Percentiles rank a stretch among this genome's conserved stretches.
phyloP scores from a whole-genome alignment of 1,140 invertebrate species.

The Drosophila triauraria region DNA sequence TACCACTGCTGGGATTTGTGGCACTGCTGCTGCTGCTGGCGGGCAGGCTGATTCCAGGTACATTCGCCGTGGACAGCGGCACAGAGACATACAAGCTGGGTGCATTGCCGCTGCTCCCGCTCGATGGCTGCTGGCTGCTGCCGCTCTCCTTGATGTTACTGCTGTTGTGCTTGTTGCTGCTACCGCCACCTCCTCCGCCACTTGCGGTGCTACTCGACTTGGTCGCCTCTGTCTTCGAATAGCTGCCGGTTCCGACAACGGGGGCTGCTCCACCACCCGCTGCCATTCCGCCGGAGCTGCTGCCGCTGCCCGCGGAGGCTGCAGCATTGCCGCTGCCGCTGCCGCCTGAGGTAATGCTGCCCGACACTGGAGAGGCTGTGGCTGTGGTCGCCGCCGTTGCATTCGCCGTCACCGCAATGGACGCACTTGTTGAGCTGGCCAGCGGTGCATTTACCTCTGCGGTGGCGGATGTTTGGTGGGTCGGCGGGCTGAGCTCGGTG shows the following conservation, averaged over 20 bases:
- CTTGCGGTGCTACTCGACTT: constrained; percentile 40
- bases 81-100: constrained; percentile 84
- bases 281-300: constrained; percentile 18
- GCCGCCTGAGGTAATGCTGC: constrained; percentile 44
- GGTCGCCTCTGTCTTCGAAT: constrained; percentile 51
- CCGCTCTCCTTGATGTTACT: constrained; percentile 41
- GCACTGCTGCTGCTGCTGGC: constrained; percentile 44
- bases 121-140: constrained; percentile 27
- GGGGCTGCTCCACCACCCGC: constrained; percentile 2
- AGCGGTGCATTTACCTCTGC: constrained; percentile 71
- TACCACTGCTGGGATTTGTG: constrained; percentile 46
- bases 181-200: constrained; percentile 17
- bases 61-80: constrained; percentile 83
- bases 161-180: constrained; percentile 50
- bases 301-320: constrained; percentile 9
- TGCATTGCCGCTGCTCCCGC: constrained; percentile 51
- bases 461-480: constrained; percentile 78
- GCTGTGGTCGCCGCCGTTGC: constrained; percentile 39
- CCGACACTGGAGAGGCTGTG: constrained; percentile 35
- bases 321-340: constrained; percentile 28
- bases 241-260: constrained; percentile 26
- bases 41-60: constrained; percentile 84
- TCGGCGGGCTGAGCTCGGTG: constrained; percentile 80
- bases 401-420: constrained; percentile 54
- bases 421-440: constrained; percentile 48